Percentiles rank a stretch among this genome's conserved stretches.
These are phyloP conservation scores for Gnathonemus echidnorhynchus DNA, from an alignment of 2,113 vertebrate species.

Conservation along the genomic window DNA sequence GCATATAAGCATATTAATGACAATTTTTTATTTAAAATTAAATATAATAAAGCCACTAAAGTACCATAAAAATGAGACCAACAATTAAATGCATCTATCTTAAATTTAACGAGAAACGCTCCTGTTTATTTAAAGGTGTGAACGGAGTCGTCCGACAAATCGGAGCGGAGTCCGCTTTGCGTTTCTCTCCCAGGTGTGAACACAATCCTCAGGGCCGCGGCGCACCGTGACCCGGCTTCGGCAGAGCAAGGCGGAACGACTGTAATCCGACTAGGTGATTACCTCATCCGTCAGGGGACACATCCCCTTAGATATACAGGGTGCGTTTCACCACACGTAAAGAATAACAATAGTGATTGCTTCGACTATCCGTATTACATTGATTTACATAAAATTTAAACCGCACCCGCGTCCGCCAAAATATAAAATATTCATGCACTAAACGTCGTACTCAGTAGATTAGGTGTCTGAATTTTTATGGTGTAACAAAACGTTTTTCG, in stretches of 20 bases:
- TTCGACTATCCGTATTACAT: background rate
- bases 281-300: background rate
- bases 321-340: background rate
- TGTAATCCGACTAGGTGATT: conserved; percentile 12
- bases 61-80: background rate
- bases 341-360: background rate
- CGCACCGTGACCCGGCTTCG: background rate
- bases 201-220: background rate
- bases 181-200: background rate
- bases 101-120: background rate
- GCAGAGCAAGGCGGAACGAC: background rate
- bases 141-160: background rate
- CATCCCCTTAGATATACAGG: background rate
- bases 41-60: background rate
- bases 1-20: background rate
- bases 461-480: background rate
- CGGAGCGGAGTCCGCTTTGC: background rate
- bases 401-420: background rate
- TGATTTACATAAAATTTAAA: background rate
- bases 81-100: background rate
- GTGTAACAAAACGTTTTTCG: background rate
- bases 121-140: background rate
- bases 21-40: background rate
- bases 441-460: background rate
- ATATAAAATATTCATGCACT: background rate